Conservation (phyloP, 2,797 vertebrate genomes). For the Enoplosus armatus region DNA sequence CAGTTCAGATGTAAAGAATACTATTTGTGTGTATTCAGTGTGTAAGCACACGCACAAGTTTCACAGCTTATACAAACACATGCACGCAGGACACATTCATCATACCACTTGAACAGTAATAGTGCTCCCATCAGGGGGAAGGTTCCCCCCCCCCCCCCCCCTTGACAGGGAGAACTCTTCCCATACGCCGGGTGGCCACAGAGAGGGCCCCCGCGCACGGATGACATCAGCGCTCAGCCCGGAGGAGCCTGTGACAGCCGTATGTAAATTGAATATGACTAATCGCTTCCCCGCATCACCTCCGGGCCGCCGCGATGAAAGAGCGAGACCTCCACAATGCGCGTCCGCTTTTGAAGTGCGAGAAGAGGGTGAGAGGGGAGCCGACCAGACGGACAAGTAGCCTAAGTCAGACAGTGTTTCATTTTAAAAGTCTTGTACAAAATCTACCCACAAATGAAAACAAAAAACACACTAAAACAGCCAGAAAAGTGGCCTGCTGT, state of each 20-base stretch:
- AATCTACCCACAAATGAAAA: conserved; percentile 26
- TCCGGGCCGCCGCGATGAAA: conserved; percentile 76
- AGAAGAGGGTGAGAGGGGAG: conserved; percentile 53
- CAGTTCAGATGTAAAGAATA: no score
- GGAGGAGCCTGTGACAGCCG: conserved; percentile 79
- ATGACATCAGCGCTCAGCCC: conserved; percentile 81
- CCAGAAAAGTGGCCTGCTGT: neutral
- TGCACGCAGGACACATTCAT: conserved; percentile 68
- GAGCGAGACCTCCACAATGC: conserved; percentile 60
- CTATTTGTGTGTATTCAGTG: no score
- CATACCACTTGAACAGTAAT: conserved; percentile 49
- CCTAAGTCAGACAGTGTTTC: conserved; percentile 30
- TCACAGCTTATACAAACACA: conserved; percentile 46
- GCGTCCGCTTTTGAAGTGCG: conserved; percentile 67
- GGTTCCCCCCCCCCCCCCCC: conserved; percentile 1
- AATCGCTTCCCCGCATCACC: conserved; percentile 82
- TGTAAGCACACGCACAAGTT: conserved; percentile 28
- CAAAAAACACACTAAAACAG: neutral
- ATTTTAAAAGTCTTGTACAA: neutral
- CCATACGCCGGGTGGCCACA: conserved; percentile 71
- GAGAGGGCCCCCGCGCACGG: conserved; percentile 64
- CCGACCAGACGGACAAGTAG: conserved; percentile 40
- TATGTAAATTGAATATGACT: conserved; percentile 88
- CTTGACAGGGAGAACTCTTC: conserved; percentile 68
- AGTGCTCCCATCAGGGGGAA: conserved; percentile 41